Evolutionary conservation across 2,888 invertebrate genomes (phyloP), one percentile per base, ranked within the genome.

Genomic region (Halictus ligatus): DNA sequence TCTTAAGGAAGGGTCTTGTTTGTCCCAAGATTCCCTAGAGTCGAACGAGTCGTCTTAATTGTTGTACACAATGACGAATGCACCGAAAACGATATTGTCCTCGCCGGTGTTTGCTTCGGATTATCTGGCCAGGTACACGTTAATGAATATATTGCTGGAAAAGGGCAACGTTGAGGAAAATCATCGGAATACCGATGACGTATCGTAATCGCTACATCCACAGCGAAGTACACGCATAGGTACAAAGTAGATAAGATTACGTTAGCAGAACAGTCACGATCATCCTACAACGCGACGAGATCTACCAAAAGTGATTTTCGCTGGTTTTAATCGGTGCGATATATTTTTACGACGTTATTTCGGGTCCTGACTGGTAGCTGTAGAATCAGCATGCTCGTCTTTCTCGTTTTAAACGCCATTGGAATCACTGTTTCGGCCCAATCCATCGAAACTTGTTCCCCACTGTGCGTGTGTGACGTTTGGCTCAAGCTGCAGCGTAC

Each of bases 401-500:
- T 29, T 8, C 25, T 90, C 18, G n/a, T 83, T 48, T 40, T 79
- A 15, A 29, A 54, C 5, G 50, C 67, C 15, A n/a, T 71, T 46
- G 74, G 48, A 12, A 79, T 50, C 25, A 67, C 43, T n/a, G 77
- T 58, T 58, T 67, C 78, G 5, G 12, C n/a, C 12, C 40, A 85
- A 69, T 72, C 71, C 12, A 40, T 18, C 12, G 76, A 58, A 48
- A 54, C 74, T 21, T 95, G 94, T 81, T 90, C 94, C 6, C 78
- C 46, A 35, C 89, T 92, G 73, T 95, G 95, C 85, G 88, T 78
- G 69, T 95, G 94, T 87, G 92, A 91, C 89, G 89, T 83, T 90
- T 94, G 93, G 92, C 92, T 92, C 76, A 88, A 76, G 2, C 83
- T 94, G 80, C 89, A 88, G 25, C 91, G 92, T 81, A 94, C 94